A percentile compares a stretch with the other conserved stretches of the same genome.
Conservation (phyloP, 2,797 vertebrate species). For the Morelia viridis region DNA sequence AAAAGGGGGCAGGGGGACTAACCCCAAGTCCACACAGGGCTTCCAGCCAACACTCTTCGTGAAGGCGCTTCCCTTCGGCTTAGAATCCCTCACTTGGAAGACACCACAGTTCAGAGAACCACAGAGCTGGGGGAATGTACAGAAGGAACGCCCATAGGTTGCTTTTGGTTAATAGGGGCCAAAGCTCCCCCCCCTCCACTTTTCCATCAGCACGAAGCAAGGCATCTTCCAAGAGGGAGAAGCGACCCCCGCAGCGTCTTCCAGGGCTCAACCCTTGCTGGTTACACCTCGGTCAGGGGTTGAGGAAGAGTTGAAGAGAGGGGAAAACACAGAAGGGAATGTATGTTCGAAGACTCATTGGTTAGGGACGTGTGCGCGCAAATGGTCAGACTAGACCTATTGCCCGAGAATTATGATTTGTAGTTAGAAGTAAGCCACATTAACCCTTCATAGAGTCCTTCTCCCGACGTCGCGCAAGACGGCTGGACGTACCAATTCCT, state of each 20-base stretch:
- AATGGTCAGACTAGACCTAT: not conserved
- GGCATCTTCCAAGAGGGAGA: too few relatives aligned
- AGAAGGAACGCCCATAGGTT: not conserved
- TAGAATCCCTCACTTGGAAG: too few relatives aligned
- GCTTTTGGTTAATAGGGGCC: not conserved
- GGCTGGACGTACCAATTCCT: conserved; percentile 68
- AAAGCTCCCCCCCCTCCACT: not conserved
- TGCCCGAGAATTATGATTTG: conserved; percentile 54
- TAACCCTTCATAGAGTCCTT: conserved; percentile 64
- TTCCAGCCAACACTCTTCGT: not conserved
- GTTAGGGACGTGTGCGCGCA: not conserved
- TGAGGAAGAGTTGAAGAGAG: not conserved
- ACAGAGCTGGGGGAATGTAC: not conserved
- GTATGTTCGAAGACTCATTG: conserved; percentile 8
- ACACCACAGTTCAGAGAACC: not conserved
- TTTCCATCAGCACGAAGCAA: not conserved
- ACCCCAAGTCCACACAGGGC: not conserved
- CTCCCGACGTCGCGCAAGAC: conserved; percentile 61
- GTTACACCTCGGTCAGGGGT: not conserved
- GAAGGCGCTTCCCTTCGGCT: not conserved
- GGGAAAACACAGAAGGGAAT: not conserved
- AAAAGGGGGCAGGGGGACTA: too few relatives aligned
- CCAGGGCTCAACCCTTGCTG: not conserved
- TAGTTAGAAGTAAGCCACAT: conserved; percentile 67
- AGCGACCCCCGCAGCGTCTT: not conserved